A percentile compares a stretch with the other conserved stretches of the same genome.
These are phyloP conservation scores for Chloroclysta siterata DNA, from an alignment of 2,888 invertebrate genomes.

Conservation along the genomic window DNA sequence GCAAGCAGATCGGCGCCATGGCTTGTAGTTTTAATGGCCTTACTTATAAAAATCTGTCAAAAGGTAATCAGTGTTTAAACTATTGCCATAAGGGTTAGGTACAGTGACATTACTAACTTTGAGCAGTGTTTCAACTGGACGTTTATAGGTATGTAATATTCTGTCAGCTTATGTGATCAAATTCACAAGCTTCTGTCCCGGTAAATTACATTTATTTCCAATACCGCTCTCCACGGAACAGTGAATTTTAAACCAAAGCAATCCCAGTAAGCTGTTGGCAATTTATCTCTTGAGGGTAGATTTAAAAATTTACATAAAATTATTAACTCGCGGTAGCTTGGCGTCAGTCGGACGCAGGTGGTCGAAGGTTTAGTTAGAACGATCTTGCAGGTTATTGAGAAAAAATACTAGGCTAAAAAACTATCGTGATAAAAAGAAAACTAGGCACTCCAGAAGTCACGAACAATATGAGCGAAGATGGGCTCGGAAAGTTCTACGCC, in stretches of 20 bases:
- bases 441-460: no score
- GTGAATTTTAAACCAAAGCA: conserved; percentile 28
- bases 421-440: neutral
- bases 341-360: conserved; percentile 44
- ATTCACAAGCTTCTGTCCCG: neutral
- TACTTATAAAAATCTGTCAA: no score
- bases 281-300: conserved; percentile 47
- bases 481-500: neutral
- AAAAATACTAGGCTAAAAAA: no score
- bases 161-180: neutral
- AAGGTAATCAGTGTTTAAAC: no score
- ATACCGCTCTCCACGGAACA: conserved; percentile 16
- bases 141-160: no score
- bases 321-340: conserved; percentile 40
- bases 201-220: conserved; percentile 6
- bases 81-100: no score
- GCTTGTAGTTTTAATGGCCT: no score
- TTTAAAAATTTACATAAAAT: conserved; percentile 59
- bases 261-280: conserved; percentile 41
- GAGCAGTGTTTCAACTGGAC: no score
- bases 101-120: no score
- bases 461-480: no score
- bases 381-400: conserved; percentile 13
- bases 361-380: conserved; percentile 7
- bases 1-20: no score